Evolutionary conservation across 1,140 invertebrate species (phyloP), one percentile per base, ranked within the genome.

Genomic region (Drosophila funebris): DNA sequence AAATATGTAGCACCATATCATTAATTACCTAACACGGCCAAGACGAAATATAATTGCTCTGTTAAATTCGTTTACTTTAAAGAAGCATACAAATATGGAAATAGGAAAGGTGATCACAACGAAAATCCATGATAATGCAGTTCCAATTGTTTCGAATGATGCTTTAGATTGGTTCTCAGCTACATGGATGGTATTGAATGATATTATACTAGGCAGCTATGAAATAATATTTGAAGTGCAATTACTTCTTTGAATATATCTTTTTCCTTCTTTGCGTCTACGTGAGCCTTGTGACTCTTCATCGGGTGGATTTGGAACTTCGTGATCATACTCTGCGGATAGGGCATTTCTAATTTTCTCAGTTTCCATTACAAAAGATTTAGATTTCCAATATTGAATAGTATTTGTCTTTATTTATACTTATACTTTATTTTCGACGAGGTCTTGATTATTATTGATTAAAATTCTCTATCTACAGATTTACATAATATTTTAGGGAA

Each of bases 21-120:
- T 3, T 14, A 3, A 3, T 29, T 66, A 95, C 37, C 96, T 92
- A 8, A 98, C 90, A 53, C 97, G 93, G 5, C 97, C 97, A 11
- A 98, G 91, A 27, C 97, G 94, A 84, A 98, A 97, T 90, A 98
- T 97, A 3, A 98, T 96, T 0, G 96, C 96, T 69, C 97, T 93
- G 84, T 97, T 95, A 75, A 96, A 97, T 89, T 97, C 96, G 1
- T 44, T 14, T 1, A 90, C 68, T 0, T 61, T 33, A 93, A 96
- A 96, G 78, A 96, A 95, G 79, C 95, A 96, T 90, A 96, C 93
- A 89, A 95, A 96, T 16, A 97, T 90, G 5, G 96, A 96, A 80
- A 97, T 94, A 1, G 97, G 96, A 58, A 97, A 94, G 0, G 96
- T 96, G 8, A 96, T 79, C 58, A 97, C 93, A 41, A 97, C 93